phyloP scores from a whole-genome alignment of 2,797 vertebrate species.

The Apogon hyalosoma region DNA sequence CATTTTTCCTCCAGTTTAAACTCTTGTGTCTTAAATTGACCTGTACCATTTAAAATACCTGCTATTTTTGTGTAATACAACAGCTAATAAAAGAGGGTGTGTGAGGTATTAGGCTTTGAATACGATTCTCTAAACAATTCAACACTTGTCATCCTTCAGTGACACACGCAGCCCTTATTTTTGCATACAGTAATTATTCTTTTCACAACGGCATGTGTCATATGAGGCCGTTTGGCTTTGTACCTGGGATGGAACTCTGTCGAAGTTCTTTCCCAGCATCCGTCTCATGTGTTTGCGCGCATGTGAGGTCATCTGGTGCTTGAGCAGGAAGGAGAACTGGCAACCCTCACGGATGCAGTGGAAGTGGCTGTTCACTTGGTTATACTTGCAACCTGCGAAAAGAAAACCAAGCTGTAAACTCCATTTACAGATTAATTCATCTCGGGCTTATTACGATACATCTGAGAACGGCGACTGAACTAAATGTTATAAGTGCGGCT shows the following conservation, averaged over 20 bases:
- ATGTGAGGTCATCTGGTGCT: slow-evolving; percentile 99
- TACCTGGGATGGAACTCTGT: slow-evolving; percentile 96
- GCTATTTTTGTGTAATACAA: background rate
- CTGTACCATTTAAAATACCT: background rate
- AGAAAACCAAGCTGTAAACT: slow-evolving; percentile 48
- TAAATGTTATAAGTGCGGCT: slow-evolving; percentile 43
- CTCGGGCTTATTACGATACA: slow-evolving; percentile 33
- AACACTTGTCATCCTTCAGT: slow-evolving; percentile 15
- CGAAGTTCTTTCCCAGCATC: slow-evolving; percentile 99
- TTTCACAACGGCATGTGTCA: slow-evolving; percentile 25
- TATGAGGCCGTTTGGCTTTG: slow-evolving; percentile 2
- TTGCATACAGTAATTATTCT: slow-evolving; percentile 37
- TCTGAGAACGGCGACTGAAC: slow-evolving; percentile 28
- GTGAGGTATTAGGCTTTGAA: slow-evolving; percentile 23
- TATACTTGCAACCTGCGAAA: slow-evolving; percentile 95
- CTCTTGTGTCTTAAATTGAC: no score
- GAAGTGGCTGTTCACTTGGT: slow-evolving; percentile 99
- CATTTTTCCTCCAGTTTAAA: no score
- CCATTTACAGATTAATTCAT: slow-evolving; percentile 44
- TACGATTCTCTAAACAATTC: slow-evolving; percentile 43
- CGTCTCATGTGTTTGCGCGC: slow-evolving; percentile 99
- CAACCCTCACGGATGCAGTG: slow-evolving; percentile 99
- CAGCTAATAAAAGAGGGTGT: slow-evolving; percentile 26
- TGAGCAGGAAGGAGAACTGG: slow-evolving; percentile 99
- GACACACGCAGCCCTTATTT: slow-evolving; percentile 18